Percentiles rank a stretch among this genome's conserved stretches.
Conservation (phyloP, 2,888 invertebrate species). For the Himalopsyche anomala region DNA sequence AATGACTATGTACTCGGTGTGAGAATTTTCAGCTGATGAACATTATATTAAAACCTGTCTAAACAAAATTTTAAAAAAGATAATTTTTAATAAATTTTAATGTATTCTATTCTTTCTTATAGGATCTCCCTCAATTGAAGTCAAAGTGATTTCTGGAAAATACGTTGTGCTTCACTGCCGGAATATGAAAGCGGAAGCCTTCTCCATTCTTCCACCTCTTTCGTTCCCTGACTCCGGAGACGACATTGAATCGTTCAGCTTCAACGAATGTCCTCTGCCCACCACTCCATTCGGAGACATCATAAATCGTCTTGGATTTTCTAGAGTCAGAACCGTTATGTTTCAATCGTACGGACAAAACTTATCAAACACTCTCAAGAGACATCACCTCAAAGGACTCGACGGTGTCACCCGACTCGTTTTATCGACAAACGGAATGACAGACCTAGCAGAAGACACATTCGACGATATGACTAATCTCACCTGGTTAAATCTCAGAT, state of each 20-base stretch:
- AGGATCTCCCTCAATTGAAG: conserved; percentile 47
- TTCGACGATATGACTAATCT: conserved; percentile 79
- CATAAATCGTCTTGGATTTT: conserved; percentile 73
- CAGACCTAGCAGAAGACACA: conserved; percentile 79
- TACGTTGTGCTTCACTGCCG: conserved; percentile 49
- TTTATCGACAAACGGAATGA: conserved; percentile 79
- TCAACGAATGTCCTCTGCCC: conserved; percentile 77
- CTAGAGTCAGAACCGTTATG: conserved; percentile 72
- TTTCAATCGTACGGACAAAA: conserved; percentile 76
- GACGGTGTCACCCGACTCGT: conserved; percentile 76
- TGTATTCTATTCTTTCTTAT: conserved; percentile 33
- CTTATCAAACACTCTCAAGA: conserved; percentile 76
- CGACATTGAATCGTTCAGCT: conserved; percentile 72
- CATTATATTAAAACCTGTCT: too few species aligned
- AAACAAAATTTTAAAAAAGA: too few species aligned
- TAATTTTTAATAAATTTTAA: not conserved
- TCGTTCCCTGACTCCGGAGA: conserved; percentile 45
- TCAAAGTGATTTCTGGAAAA: conserved; percentile 51
- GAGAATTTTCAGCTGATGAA: too few species aligned
- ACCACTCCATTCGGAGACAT: conserved; percentile 74
- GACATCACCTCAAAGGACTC: conserved; percentile 78
- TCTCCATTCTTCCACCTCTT: conserved; percentile 52
- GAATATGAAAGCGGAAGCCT: conserved; percentile 52
- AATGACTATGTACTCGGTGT: too few species aligned
- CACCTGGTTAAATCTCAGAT: conserved; percentile 80